phyloP scores from a whole-genome alignment of 1,140 invertebrate species.

The Anoplolepis gracilipes region DNA sequence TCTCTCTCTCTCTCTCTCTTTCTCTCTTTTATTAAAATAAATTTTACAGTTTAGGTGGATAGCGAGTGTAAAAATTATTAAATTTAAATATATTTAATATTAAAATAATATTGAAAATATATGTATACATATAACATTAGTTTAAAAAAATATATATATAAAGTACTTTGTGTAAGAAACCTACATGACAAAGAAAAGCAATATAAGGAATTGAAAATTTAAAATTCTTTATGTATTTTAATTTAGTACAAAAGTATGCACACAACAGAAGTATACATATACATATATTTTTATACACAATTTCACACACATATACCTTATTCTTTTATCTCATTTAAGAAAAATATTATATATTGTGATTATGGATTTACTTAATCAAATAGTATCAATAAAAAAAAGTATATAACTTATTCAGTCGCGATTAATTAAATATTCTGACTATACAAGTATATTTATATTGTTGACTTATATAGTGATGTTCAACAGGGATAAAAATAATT shows the following conservation, averaged over 20 bases:
- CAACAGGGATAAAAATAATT: neutral
- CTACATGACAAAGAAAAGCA: neutral
- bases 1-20: too few relatives aligned
- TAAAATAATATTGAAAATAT: neutral
- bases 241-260: neutral
- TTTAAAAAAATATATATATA: neutral
- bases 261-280: neutral
- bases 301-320: neutral
- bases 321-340: neutral
- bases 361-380: neutral
- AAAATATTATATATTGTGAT: neutral
- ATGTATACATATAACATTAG: neutral
- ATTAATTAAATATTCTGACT: neutral
- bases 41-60: neutral
- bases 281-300: neutral
- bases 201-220: conserved; percentile 8
- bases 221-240: neutral
- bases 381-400: neutral
- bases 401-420: neutral
- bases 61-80: neutral
- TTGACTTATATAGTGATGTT: neutral
- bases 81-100: neutral
- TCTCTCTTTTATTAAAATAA: neutral
- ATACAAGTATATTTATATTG: neutral
- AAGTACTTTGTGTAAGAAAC: neutral